Evolutionary conservation across 2,888 invertebrate genomes (phyloP).

Genomic region (Heliconius ethilla): DNA sequence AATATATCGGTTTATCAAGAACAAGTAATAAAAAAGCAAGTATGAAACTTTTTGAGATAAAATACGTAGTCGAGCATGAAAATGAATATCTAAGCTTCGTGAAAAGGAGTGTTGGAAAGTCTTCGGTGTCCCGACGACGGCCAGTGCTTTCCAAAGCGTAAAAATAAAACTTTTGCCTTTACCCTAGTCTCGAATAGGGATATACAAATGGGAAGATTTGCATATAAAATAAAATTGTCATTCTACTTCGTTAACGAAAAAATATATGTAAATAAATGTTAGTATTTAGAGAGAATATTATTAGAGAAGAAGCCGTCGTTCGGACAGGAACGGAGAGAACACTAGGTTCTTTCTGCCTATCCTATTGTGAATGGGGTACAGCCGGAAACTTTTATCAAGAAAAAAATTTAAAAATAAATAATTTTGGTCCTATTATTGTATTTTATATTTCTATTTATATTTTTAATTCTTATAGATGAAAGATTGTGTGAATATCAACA

Average conservation of each 20-base stretch:
- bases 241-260: constrained; percentile 10
- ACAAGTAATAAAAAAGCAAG: constrained; percentile 33
- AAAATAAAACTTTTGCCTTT: constrained; percentile 21
- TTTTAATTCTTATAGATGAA: no score
- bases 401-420: no score
- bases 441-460: no score
- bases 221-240: constrained; percentile 19
- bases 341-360: no score
- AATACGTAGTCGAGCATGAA: constrained; percentile 32
- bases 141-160: constrained; percentile 13
- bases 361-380: no score
- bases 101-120: constrained; percentile 20
- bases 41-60: constrained; percentile 33
- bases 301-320: no score
- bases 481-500: no score
- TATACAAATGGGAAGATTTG: constrained; percentile 16
- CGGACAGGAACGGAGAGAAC: no score
- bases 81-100: constrained; percentile 34
- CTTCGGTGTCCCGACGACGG: constrained; percentile 13
- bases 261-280: background rate
- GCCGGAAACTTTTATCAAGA: no score
- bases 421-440: no score
- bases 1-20: constrained; percentile 27
- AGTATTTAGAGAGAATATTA: background rate
- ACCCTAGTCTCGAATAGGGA: constrained; percentile 5